These are phyloP conservation scores for Chaetodon trifascialis DNA, from an alignment of 2,113 vertebrate species.

Conservation along the genomic window DNA sequence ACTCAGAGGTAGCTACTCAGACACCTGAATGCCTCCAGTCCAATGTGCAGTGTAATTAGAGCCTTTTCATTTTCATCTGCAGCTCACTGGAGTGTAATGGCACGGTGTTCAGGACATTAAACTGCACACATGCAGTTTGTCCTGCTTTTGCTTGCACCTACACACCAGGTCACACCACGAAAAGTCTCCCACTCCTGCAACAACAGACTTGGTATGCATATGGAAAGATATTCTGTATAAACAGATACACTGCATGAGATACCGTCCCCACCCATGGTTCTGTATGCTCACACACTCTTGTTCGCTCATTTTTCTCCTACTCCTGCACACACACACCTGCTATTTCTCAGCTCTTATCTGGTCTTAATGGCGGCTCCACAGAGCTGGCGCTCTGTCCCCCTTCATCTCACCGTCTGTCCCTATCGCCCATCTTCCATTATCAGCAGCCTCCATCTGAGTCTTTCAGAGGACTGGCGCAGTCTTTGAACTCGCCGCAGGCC, in stretches of 20 bases:
- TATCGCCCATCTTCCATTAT: conserved; percentile 55
- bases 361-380: conserved; percentile 39
- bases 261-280: background rate
- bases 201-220: background rate
- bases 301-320: background rate
- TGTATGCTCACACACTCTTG: background rate
- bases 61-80: conserved; percentile 49
- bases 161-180: background rate
- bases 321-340: conserved; percentile 33
- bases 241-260: background rate
- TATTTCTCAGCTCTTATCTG: conserved; percentile 29
- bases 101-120: background rate
- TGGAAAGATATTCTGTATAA: background rate
- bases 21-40: conserved; percentile 6
- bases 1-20: background rate
- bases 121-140: background rate
- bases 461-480: conserved; percentile 18
- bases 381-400: background rate
- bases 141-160: background rate
- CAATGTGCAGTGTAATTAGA: conserved; percentile 48
- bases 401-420: conserved; percentile 44
- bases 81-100: conserved; percentile 35
- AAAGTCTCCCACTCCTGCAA: conserved; percentile 1
- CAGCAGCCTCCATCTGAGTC: conserved; percentile 50
- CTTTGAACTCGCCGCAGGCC: conserved; percentile 62